Evolutionary conservation across 2,888 invertebrate genomes (phyloP).

Genomic region (Nemotelus pantherinus): DNA sequence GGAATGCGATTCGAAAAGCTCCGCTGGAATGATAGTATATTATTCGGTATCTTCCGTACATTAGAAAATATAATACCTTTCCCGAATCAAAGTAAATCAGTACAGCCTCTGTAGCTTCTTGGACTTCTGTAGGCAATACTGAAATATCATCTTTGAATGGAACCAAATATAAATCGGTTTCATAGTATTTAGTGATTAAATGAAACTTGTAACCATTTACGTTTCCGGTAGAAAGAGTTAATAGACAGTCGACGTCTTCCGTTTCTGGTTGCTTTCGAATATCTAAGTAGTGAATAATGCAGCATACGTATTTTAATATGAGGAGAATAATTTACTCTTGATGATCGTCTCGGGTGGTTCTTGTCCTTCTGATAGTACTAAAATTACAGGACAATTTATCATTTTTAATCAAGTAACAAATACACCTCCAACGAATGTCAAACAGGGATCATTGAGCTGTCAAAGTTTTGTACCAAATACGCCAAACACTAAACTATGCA

Average conservation of each 20-base stretch:
- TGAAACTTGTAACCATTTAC: constrained; percentile 53
- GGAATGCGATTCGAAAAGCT: constrained; percentile 53
- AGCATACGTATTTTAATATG: not conserved
- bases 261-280: constrained; percentile 22
- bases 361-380: constrained; percentile 35
- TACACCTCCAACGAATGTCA: no score
- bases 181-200: constrained; percentile 55
- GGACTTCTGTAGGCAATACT: constrained; percentile 51
- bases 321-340: constrained; percentile 13
- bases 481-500: no score
- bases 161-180: constrained; percentile 53
- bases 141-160: constrained; percentile 52
- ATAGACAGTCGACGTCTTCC: constrained; percentile 19
- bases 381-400: constrained; percentile 37
- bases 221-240: constrained; percentile 43
- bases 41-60: not conserved
- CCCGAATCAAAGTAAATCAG: constrained; percentile 56
- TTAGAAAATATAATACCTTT: constrained; percentile 51
- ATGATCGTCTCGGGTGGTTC: constrained; percentile 29
- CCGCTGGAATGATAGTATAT: constrained; percentile 48
- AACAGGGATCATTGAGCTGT: no score
- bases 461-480: no score
- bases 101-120: constrained; percentile 53
- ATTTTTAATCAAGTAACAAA: not conserved
- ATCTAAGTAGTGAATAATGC: not conserved